A percentile compares a stretch with the other conserved stretches of the same genome.
Conservation (phyloP, 2,888 invertebrate species). For the Crematogaster levior region DNA sequence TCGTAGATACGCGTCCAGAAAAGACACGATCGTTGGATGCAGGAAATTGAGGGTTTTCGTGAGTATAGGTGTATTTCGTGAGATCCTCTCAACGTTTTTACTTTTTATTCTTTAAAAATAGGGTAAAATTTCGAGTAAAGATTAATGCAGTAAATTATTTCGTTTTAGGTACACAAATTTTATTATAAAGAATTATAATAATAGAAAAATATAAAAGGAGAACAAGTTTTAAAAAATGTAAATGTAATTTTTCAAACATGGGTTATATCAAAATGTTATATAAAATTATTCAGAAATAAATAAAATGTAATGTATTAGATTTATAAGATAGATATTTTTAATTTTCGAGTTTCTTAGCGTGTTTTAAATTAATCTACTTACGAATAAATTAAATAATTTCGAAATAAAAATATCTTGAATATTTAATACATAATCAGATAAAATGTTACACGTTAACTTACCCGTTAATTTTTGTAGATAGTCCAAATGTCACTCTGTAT, state of each 20-base stretch:
- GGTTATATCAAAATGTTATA: background rate
- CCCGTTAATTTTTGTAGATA: background rate
- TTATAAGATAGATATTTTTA: background rate
- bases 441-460: background rate
- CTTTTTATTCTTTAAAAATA: background rate
- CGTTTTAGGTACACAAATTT: background rate
- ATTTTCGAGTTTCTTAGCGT: no score
- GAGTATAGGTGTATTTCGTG: background rate
- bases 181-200: background rate
- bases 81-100: background rate
- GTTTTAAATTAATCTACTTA: background rate
- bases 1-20: background rate
- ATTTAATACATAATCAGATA: background rate
- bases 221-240: background rate
- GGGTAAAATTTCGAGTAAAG: background rate
- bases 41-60: conserved; percentile 4
- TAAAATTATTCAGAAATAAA: background rate
- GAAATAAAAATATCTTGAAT: background rate
- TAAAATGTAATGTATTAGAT: background rate
- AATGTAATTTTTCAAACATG: background rate
- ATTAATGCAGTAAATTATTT: background rate
- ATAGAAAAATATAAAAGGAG: background rate
- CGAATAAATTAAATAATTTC: background rate
- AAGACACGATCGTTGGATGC: background rate
- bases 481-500: background rate